phyloP scores from a whole-genome alignment of 2,888 invertebrate genomes.

The Dysmachus trigonus region DNA sequence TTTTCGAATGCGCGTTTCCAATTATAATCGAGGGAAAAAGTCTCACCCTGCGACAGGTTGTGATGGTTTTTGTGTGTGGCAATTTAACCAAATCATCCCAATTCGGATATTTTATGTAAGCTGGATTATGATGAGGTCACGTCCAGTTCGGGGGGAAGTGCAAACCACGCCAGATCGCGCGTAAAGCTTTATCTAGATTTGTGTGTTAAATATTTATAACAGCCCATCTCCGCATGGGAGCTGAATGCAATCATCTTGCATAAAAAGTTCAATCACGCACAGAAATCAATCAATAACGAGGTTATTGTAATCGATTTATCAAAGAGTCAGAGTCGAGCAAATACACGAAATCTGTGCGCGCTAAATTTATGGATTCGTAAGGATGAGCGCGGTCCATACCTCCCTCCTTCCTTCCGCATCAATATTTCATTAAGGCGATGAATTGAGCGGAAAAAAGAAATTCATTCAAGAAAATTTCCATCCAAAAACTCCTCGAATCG shows the following conservation, averaged over 20 bases:
- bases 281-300: constrained; percentile 39
- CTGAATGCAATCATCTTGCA: constrained; percentile 23
- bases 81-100: not conserved
- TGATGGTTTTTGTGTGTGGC: not conserved
- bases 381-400: not conserved
- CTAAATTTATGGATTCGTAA: constrained; percentile 19
- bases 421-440: constrained; percentile 22
- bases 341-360: constrained; percentile 40
- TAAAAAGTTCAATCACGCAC: constrained; percentile 40
- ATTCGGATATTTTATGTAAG: constrained; percentile 6
- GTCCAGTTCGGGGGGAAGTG: not conserved
- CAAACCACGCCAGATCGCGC: not conserved
- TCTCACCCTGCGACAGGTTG: not conserved
- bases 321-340: constrained; percentile 28
- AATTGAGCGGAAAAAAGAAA: not conserved
- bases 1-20: not conserved
- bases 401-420: not conserved
- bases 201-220: constrained; percentile 39
- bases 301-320: constrained; percentile 42
- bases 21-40: not conserved
- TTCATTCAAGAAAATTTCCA: not conserved
- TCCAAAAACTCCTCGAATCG: not conserved
- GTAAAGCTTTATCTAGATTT: constrained; percentile 4
- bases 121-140: constrained; percentile 11
- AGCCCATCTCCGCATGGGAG: constrained; percentile 3